A percentile compares a stretch with the other conserved stretches of the same genome.
Conservation (phyloP, 2,113 vertebrate genomes). For the Rhynchomys soricoides region DNA sequence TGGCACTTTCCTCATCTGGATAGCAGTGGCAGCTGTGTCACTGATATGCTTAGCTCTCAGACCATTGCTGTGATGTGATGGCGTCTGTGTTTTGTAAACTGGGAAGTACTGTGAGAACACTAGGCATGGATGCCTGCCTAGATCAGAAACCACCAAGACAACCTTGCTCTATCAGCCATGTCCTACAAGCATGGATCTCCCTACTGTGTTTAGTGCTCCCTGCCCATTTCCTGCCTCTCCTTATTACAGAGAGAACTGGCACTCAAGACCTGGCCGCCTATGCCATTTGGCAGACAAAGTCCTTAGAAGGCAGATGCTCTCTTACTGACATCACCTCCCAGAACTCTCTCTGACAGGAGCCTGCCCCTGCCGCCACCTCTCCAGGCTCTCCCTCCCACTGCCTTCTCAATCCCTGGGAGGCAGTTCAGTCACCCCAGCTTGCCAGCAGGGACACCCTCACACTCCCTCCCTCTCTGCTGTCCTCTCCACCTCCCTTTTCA, state of each 20-base stretch:
- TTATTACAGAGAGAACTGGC: constrained; percentile 62
- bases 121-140: background rate
- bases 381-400: background rate
- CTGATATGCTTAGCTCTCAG: background rate
- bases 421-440: background rate
- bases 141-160: background rate
- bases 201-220: background rate
- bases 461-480: constrained; percentile 6
- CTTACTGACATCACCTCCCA: constrained; percentile 64
- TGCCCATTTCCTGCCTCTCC: constrained; percentile 60
- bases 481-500: background rate
- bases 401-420: background rate
- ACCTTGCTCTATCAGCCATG: background rate
- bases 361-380: background rate
- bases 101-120: background rate
- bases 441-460: background rate
- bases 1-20: background rate
- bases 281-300: constrained; percentile 68
- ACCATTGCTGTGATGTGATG: too few relatives aligned
- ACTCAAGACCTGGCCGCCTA: background rate
- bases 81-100: background rate
- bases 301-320: constrained; percentile 72
- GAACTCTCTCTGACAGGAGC: constrained; percentile 42
- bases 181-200: constrained; percentile 46
- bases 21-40: background rate